Base-by-base conservation (phyloP, 2,888 invertebrate species). In the Cheilosia pagana region DNA sequence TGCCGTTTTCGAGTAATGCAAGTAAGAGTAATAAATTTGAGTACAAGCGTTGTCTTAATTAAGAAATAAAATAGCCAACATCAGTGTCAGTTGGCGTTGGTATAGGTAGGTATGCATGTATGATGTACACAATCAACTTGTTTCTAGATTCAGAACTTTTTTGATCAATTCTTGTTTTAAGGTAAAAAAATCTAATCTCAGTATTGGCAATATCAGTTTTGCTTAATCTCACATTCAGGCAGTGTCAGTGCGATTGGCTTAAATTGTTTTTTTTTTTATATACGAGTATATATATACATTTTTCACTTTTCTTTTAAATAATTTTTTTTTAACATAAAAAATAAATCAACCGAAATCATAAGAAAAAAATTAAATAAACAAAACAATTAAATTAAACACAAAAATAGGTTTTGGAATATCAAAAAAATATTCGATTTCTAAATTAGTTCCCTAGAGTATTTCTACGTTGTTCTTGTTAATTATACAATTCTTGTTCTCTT, bases 241-340 rank as follows among this genome's bases (percentile, higher is more conserved):
- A 91, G 91, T 91, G 90, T 90, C 91, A 91, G 91, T 91, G 90
- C 90, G 89, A 89, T 91, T 91, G 90, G 91, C 90, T 90, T 88
- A 88, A 87, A 85, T 86, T 86, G 89, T 90, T 62, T 25, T 53
- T 52, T 57, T 62, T 63, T 57, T 48, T 21, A 1, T 48, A 57
- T 57, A 62, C 63, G 50, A 41, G 19, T 16, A 25, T 28, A 70
- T 86, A 86, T 86, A 82, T 81, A 81, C 78, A 86, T 43, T 71
- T 50, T 62, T 68, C n/a, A 5, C 52, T 28, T 23, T 59, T 59
- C 43, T 71, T 86, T 74, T 45, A 50, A 67, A 79, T 72, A 60
- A 50, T 45, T 50, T 48, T 72, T 81, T 85, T 68, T 50, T 35
- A 71, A 82, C 59, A 70, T 81, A 76, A 65, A 79, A 75, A 75